Conservation (phyloP, 2,888 invertebrate genomes). For the Cabera pusaria region DNA sequence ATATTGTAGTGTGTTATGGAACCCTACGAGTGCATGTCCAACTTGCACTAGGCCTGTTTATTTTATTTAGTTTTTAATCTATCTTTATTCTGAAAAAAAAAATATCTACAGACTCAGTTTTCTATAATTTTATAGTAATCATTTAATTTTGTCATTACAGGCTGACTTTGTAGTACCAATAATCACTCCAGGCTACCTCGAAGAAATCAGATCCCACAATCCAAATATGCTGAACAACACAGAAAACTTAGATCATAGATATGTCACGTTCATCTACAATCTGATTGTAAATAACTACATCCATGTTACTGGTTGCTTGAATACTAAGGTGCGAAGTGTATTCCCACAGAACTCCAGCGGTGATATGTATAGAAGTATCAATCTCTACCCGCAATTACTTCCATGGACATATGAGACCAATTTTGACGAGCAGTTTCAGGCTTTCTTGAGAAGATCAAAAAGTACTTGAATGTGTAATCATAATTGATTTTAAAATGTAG, state of each 20-base stretch:
- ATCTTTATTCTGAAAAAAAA: too few species aligned
- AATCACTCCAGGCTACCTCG: conserved; percentile 76
- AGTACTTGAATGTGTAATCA: too few species aligned
- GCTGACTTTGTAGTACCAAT: conserved; percentile 82
- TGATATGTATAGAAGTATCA: conserved; percentile 55
- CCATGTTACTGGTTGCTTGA: conserved; percentile 71
- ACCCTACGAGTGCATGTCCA: too few species aligned
- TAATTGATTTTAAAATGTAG: too few species aligned
- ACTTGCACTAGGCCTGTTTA: too few species aligned
- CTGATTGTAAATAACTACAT: conserved; percentile 73
- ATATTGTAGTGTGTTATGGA: too few species aligned
- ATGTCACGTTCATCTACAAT: conserved; percentile 75
- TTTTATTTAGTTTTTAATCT: too few species aligned
- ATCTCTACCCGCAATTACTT: conserved; percentile 71
- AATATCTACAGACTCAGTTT: too few species aligned
- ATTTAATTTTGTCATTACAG: conserved; percentile 48
- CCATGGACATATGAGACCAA: conserved; percentile 75
- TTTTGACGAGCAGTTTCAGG: conserved; percentile 73
- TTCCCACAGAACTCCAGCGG: conserved; percentile 61
- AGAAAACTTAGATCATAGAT: conserved; percentile 74
- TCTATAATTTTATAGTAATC: not conserved
- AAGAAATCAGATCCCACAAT: conserved; percentile 64
- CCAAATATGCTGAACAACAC: conserved; percentile 58
- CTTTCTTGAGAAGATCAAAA: conserved; percentile 52
- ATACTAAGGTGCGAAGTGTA: conserved; percentile 75